These are phyloP conservation scores for Maniola hyperantus DNA, from an alignment of 2,888 invertebrate species.

Conservation along the genomic window DNA sequence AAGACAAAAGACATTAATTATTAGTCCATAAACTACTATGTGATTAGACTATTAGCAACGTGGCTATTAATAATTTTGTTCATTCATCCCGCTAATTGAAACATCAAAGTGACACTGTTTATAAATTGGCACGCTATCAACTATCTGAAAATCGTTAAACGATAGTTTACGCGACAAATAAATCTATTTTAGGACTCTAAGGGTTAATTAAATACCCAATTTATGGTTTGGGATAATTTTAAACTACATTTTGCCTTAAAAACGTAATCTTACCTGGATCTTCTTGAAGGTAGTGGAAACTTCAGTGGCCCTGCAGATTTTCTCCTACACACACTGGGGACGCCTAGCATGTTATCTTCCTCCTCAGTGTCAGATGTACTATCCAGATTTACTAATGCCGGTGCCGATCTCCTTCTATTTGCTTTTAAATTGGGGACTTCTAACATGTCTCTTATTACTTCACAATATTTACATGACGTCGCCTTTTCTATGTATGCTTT, in stretches of 20 bases:
- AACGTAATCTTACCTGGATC: conserved; percentile 64
- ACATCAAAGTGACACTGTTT: conserved; percentile 19
- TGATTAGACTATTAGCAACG: conserved; percentile 2
- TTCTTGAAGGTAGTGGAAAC: conserved; percentile 66
- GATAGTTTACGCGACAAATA: conserved; percentile 14
- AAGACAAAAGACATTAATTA: neutral
- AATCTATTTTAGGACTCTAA: conserved; percentile 12
- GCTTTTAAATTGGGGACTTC: conserved; percentile 66
- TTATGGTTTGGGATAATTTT: neutral
- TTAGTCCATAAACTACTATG: neutral
- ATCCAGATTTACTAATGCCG: conserved; percentile 77
- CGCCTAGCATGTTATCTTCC: conserved; percentile 68
- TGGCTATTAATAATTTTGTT: neutral
- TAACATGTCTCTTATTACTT: conserved; percentile 75
- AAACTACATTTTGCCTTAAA: neutral
- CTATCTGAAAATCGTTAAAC: conserved; percentile 4
- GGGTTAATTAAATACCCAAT: conserved; percentile 5
- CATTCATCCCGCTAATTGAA: conserved; percentile 14
- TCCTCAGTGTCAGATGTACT: conserved; percentile 73
- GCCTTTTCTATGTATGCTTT: conserved; percentile 74
- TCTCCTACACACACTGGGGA: conserved; percentile 75
- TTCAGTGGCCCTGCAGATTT: conserved; percentile 80
- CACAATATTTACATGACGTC: conserved; percentile 74
- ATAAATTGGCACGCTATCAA: conserved; percentile 16
- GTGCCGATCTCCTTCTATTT: conserved; percentile 81